These are phyloP conservation scores for Apeira syringaria DNA, from an alignment of 2,888 invertebrate genomes.

Conservation along the genomic window DNA sequence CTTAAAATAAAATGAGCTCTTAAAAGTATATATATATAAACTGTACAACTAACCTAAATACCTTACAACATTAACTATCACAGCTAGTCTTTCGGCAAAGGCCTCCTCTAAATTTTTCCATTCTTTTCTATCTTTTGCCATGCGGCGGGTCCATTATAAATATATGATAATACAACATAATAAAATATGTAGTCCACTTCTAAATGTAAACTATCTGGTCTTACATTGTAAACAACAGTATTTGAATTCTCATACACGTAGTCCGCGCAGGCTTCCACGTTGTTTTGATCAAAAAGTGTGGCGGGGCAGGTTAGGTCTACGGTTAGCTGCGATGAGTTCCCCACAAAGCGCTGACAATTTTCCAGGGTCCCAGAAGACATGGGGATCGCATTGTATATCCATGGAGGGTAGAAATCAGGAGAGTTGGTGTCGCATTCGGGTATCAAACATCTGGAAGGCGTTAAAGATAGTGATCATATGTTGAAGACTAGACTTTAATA, in stretches of 20 bases:
- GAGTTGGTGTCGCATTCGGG: conserved; percentile 19
- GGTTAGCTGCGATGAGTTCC: conserved; percentile 36
- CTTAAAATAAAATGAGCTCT: too few species aligned
- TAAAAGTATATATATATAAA: too few species aligned
- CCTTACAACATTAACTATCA: too few species aligned
- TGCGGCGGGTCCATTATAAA: too few species aligned
- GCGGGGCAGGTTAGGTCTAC: conserved; percentile 35
- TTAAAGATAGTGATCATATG: too few species aligned
- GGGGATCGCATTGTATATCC: conserved; percentile 61
- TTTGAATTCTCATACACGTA: conserved; percentile 60
- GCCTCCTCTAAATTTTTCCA: too few species aligned
- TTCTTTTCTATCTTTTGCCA: too few species aligned
- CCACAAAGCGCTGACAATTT: conserved; percentile 67
- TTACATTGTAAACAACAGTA: conserved; percentile 66
- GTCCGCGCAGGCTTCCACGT: conserved; percentile 44
- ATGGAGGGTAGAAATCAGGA: conserved; percentile 16
- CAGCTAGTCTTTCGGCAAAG: too few species aligned
- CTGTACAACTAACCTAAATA: too few species aligned
- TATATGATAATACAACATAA: too few species aligned
- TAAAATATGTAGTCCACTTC: too few species aligned
- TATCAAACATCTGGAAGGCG: conserved; percentile 27
- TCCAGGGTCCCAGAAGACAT: conserved; percentile 41
- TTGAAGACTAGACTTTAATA: too few species aligned
- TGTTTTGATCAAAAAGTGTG: conserved; percentile 46
- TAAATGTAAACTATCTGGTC: conserved; percentile 26